Evolutionary conservation across 2,113 vertebrate genomes (phyloP), one percentile per base, ranked within the genome.

Genomic region (Sturnus vulgaris): DNA sequence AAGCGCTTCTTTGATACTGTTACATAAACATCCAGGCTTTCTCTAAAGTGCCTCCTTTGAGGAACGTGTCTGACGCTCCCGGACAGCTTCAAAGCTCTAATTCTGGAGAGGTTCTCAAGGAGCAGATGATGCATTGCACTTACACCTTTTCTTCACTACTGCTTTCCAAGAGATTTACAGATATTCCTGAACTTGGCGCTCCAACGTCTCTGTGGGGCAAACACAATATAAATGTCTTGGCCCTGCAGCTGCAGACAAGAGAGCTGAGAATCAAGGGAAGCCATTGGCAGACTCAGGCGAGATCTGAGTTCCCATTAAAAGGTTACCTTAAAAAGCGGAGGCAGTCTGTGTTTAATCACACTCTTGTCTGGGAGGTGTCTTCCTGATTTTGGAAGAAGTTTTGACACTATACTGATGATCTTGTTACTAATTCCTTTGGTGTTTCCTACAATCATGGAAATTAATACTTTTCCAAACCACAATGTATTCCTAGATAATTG

Each of bases 121-220:
- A 68, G 72, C 65, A 71, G 65, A 44, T 30, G n/a, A 60, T 46
- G 35, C 13, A 5, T 53, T 40, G 52, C 66, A 30, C 33, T 85
- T 37, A 22, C 0, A 4, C 40, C 69, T 61, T 92, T 76, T 93
- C 73, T 68, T 75, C 55, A 77, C 66, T 27, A 13, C 25, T 49
- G 53, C 79, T 88, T 94, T 93, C 85, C 68, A 66, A 69, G 71
- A 93, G 66, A 69, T 88, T n/a, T 61, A 57, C 31, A 88, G 86
- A 4, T 86, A 72, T 33, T 79, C 69, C 60, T 77, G n/a, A 94
- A 50, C 57, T 60, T 64, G 76, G 24, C 1, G 0, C 22, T 33
- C 22, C 20, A 40, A 0, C 31, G 22, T 86, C 42, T 81, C 49
- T 63, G 28, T 65, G 65, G 71, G 57, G 72, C 64, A 82, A 90